These are phyloP conservation scores for Heterochromis multidens DNA, from an alignment of 2,113 vertebrate species.

Conservation along the genomic window DNA sequence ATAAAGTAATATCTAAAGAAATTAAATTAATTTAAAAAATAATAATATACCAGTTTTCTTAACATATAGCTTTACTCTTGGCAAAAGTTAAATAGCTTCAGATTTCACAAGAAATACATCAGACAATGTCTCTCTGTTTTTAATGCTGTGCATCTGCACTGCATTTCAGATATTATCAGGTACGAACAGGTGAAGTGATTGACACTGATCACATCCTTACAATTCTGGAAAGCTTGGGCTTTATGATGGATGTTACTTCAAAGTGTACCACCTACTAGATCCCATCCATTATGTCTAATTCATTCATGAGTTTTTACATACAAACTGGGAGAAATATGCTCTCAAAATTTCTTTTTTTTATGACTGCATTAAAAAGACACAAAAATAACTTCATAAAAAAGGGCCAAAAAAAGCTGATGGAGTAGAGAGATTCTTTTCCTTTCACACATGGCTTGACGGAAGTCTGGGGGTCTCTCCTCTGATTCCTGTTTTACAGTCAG, in stretches of 20 bases:
- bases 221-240: not conserved
- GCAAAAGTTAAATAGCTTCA: not conserved
- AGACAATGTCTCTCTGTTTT: not conserved
- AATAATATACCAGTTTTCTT: not conserved
- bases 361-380: not conserved
- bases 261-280: not conserved
- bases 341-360: not conserved
- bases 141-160: too few species aligned
- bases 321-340: not conserved
- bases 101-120: not conserved
- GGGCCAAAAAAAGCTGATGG: not conserved
- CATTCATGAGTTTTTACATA: not conserved
- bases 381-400: not conserved
- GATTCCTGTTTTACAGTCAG: slow-evolving; percentile 46
- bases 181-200: too few species aligned
- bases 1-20: too few species aligned
- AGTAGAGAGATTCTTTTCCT: slow-evolving; percentile 8
- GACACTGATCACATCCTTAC: not conserved
- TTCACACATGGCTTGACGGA: slow-evolving; percentile 27
- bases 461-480: slow-evolving; percentile 36
- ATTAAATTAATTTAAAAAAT: not conserved
- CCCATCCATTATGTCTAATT: not conserved
- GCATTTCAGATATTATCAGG: too few species aligned
- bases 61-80: not conserved
- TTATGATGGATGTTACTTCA: not conserved